These are phyloP conservation scores for Erythrocebus patas DNA, from an alignment of 2,113 vertebrate genomes.

Conservation along the genomic window DNA sequence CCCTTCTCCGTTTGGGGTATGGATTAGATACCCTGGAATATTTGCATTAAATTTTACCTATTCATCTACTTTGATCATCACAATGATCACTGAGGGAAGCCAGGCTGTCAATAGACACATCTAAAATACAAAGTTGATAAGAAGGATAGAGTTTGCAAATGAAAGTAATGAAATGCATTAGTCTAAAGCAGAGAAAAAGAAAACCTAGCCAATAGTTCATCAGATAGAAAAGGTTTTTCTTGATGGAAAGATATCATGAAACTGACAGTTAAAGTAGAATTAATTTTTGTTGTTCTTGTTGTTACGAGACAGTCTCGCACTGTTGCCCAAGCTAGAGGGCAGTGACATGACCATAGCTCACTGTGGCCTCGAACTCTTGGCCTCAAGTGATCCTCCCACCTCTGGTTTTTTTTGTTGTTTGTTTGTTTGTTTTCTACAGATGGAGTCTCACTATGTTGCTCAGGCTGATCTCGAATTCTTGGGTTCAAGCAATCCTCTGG, in stretches of 20 bases:
- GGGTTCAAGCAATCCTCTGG: no score
- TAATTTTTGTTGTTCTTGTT: slow-evolving; percentile 29
- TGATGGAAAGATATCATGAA: slow-evolving; percentile 73
- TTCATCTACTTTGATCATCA: slow-evolving; percentile 74
- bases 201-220: slow-evolving; percentile 62
- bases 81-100: slow-evolving; percentile 70
- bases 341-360: background rate
- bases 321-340: background rate
- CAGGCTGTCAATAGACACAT: slow-evolving; percentile 73
- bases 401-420: background rate
- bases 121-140: slow-evolving; percentile 73
- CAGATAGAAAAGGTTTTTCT: slow-evolving; percentile 45
- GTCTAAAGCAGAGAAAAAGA: slow-evolving; percentile 59
- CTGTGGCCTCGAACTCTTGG: background rate
- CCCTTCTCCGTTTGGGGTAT: slow-evolving; percentile 75
- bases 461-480: no score
- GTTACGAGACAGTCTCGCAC: background rate
- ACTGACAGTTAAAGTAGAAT: slow-evolving; percentile 62
- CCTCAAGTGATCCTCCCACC: background rate
- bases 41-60: slow-evolving; percentile 70
- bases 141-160: slow-evolving; percentile 70
- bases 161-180: slow-evolving; percentile 78
- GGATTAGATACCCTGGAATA: slow-evolving; percentile 71
- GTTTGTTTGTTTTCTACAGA: no score
- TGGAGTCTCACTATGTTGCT: no score